Base-by-base conservation (phyloP, 2,888 invertebrate genomes). In the Lepidocyrtoides sp. region DNA sequence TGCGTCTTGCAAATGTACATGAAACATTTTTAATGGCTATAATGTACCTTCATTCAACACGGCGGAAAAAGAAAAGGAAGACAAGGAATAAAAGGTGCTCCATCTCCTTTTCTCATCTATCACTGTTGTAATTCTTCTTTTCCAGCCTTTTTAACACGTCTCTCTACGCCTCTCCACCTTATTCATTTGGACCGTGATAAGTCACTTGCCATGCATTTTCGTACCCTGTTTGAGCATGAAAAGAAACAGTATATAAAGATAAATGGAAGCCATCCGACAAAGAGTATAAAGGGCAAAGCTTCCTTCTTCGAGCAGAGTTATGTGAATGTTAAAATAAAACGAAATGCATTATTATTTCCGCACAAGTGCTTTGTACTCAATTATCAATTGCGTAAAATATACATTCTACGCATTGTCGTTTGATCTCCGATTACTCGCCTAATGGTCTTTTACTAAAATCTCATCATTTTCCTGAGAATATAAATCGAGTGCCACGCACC, bases 31-130 rank as follows among this genome's bases (percentile, higher is more conserved):
- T 75, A 23, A 44, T 48, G 29, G 23, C 14, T 36, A 69, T 69
- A 69, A 26, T 60, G 66, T 36, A 63, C 23, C 20, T 36, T 41
- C 60, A 66, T 63, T 41, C 66, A 66, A 36, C n/a, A 60, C n/a
- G 14, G 63, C 10, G 41, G 29, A 29, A 36, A 23, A 77, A 17
- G 41, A 26, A 75, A 51, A 26, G 32, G 41, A 81, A 88, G 48
- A 51, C n/a, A 87, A 36, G 7, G 14, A 66, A 44, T 54, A 54
- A 89, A 89, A 89, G 88, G 88, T 88, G 79, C 36, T 88, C 88
- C 82, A 88, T 88, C 88, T 88, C 88, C 82, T 88, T 81, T 88
- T 88, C 88, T 88, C 88, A 88, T 88, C 57, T 88, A 88, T 88
- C 88, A 88, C 66, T 88, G 81, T 82, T 82, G 66, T 69, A 81